These are phyloP conservation scores for Quadroppia sp. DNA, from an alignment of 2,888 invertebrate genomes.

Conservation along the genomic window DNA sequence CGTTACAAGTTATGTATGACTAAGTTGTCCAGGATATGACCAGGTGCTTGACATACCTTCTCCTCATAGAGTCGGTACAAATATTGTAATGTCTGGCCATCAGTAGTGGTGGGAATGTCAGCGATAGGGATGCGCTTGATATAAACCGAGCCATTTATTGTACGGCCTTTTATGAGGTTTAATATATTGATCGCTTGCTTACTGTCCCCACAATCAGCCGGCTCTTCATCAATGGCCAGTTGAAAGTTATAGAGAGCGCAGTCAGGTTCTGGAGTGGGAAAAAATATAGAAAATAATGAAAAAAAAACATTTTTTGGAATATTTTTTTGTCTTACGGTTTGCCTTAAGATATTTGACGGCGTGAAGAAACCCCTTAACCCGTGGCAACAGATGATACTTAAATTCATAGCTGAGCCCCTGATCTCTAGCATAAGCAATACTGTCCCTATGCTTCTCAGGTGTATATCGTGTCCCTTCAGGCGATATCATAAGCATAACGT, in stretches of 20 bases:
- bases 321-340: conserved; percentile 52
- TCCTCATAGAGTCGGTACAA: conserved; percentile 72
- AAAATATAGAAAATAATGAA: no score
- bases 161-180: conserved; percentile 69
- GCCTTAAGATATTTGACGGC: conserved; percentile 74
- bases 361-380: conserved; percentile 87
- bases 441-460: conserved; percentile 74
- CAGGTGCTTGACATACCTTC: conserved; percentile 61
- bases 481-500: conserved; percentile 62
- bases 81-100: conserved; percentile 72
- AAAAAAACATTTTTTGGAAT: no score
- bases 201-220: conserved; percentile 65
- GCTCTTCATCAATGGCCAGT: conserved; percentile 48
- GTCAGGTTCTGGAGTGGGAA: conserved; percentile 36
- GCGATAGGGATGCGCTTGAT: conserved; percentile 76
- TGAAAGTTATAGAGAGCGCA: conserved; percentile 46
- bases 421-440: conserved; percentile 77
- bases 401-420: conserved; percentile 73
- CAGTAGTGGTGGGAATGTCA: conserved; percentile 66
- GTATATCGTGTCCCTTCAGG: conserved; percentile 94
- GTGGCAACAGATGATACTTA: conserved; percentile 82
- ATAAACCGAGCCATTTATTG: conserved; percentile 68
- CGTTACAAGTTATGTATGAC: background rate
- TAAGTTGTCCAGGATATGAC: no score
- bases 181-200: no score